Percentiles rank a stretch among this genome's conserved stretches.
Conservation (phyloP, 1,140 invertebrate species). For the Telenomus remus region DNA sequence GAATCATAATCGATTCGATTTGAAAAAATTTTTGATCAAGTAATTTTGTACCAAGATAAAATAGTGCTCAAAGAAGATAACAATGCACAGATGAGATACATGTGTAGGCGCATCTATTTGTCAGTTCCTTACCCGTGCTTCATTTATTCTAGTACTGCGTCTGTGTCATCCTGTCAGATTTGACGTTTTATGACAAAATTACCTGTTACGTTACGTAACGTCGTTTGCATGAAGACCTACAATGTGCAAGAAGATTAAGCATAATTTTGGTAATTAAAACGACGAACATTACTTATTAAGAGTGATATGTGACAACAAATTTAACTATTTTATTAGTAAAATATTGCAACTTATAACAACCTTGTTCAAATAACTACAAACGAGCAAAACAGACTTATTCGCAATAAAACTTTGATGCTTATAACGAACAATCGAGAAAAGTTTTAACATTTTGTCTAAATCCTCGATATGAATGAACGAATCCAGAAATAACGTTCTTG, state of each 20-base stretch:
- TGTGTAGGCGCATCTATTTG: not conserved
- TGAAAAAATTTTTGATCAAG: constrained; percentile 22
- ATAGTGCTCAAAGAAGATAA: too few species aligned
- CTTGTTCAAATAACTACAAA: too few species aligned
- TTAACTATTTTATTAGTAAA: too few species aligned
- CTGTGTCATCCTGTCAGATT: constrained; percentile 3
- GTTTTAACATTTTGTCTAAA: too few species aligned
- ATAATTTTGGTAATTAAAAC: constrained; percentile 2
- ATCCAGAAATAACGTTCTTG: too few species aligned
- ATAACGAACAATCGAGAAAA: too few species aligned
- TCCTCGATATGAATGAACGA: too few species aligned
- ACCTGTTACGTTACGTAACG: constrained; percentile 18
- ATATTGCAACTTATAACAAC: too few species aligned
- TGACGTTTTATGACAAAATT: constrained; percentile 18
- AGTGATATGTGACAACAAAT: too few species aligned
- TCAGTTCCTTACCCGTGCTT: constrained; percentile 11
- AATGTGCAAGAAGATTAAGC: constrained; percentile 16
- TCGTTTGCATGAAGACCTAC: constrained; percentile 26
- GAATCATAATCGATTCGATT: constrained; percentile 23
- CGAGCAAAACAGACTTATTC: too few species aligned
- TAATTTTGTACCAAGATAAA: not conserved
- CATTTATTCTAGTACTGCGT: constrained; percentile 26
- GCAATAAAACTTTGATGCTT: too few species aligned
- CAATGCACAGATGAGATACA: too few species aligned
- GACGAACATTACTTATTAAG: not conserved